A percentile compares a stretch with the other conserved stretches of the same genome.
Evolutionary conservation across 2,113 vertebrate species (phyloP).

Genomic region (Rattus norvegicus): GRCr8 NC_086022.1:158347501-158348000

Average conservation of each 20-base stretch:
- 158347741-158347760: neutral
- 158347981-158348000: neutral
- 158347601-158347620: neutral
- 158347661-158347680: neutral
- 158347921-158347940: neutral
- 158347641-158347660: neutral
- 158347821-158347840: too few species aligned
- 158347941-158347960: neutral
- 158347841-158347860: neutral
- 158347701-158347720: neutral
- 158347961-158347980: neutral
- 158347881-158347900: neutral
- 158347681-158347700: neutral
- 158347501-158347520: too few species aligned
- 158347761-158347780: neutral
- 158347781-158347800: neutral
- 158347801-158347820: neutral
- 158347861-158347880: neutral
- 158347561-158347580: too few species aligned
- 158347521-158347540: too few species aligned
- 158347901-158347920: neutral
- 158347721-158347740: too few species aligned
- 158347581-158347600: neutral
- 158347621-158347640: neutral
- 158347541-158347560: too few species aligned